A percentile compares a stretch with the other conserved stretches of the same genome.
These are phyloP conservation scores for Pomatostomus ruficeps DNA, from an alignment of 2,113 vertebrate species.

Conservation along the genomic window DNA sequence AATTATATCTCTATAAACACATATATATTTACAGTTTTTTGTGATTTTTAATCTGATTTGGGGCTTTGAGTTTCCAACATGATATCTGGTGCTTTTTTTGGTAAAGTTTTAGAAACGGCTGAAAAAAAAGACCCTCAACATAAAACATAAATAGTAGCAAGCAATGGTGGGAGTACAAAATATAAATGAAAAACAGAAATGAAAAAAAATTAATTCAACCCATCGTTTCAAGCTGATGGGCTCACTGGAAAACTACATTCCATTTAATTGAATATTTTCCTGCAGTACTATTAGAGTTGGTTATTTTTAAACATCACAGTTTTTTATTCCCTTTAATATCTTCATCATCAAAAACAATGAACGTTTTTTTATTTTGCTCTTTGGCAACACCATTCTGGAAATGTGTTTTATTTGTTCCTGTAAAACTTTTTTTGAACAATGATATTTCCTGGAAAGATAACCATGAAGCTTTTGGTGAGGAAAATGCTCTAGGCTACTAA, in stretches of 20 bases:
- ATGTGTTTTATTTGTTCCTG: background rate
- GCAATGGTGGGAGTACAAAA: background rate
- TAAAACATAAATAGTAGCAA: constrained; percentile 31
- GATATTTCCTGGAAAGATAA: constrained; percentile 32
- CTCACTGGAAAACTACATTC: background rate
- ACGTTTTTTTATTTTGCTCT: background rate
- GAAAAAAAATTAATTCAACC: background rate
- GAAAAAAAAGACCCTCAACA: constrained; percentile 16
- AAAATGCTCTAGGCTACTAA: background rate
- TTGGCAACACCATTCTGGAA: constrained; percentile 20
- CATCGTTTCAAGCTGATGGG: background rate
- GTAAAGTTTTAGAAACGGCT: constrained; percentile 51
- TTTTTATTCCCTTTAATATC: constrained; percentile 8
- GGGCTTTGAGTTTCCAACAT: constrained; percentile 30
- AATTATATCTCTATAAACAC: background rate
- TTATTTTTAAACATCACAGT: constrained; percentile 5
- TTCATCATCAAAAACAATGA: constrained; percentile 34
- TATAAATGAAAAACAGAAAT: background rate
- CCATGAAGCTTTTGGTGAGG: background rate
- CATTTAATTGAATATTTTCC: background rate
- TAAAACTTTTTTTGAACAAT: constrained; percentile 3
- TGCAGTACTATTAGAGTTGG: background rate
- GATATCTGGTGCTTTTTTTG: constrained; percentile 54
- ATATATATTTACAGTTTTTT: background rate
- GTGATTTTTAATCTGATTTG: constrained; percentile 45